A percentile compares a stretch with the other conserved stretches of the same genome.
These are phyloP conservation scores for Probosciger aterrimus DNA, from an alignment of 2,113 vertebrate genomes.

Conservation along the genomic window DNA sequence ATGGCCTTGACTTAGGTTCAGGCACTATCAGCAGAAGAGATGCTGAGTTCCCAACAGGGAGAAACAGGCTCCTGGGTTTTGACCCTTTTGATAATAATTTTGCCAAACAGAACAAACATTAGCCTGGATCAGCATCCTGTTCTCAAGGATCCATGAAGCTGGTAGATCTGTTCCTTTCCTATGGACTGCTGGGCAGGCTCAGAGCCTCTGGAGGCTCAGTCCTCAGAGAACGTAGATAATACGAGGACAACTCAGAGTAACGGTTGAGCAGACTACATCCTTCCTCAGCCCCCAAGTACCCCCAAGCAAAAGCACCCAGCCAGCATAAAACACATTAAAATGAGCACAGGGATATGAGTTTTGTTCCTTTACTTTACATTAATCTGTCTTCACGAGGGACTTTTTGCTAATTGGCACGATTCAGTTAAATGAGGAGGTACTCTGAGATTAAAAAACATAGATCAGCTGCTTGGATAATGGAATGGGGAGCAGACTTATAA, in stretches of 20 bases:
- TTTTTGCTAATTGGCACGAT: not conserved
- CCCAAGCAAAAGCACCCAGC: not conserved
- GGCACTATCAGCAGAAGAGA: not conserved
- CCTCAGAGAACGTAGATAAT: not conserved
- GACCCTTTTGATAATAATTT: not conserved
- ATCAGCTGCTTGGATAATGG: slow-evolving; percentile 1
- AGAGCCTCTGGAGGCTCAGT: not conserved
- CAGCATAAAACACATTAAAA: not conserved
- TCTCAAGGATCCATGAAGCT: not conserved
- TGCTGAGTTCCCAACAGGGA: not conserved
- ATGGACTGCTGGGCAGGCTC: not conserved
- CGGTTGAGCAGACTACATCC: not conserved
- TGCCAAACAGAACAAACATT: not conserved
- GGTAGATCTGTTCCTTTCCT: not conserved
- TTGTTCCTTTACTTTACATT: not conserved
- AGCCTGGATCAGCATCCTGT: not conserved
- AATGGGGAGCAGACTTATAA: not conserved
- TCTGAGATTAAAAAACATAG: not conserved
- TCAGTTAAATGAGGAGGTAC: slow-evolving; percentile 4
- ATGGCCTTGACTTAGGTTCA: not conserved
- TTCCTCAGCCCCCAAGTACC: not conserved
- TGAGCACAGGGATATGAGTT: not conserved
- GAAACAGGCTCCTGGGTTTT: slow-evolving; percentile 2
- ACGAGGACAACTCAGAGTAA: not conserved
- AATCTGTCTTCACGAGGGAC: not conserved